These are phyloP conservation scores for Ardeotis arabs DNA, from an alignment of 2,113 vertebrate genomes.

Conservation along the genomic window DNA sequence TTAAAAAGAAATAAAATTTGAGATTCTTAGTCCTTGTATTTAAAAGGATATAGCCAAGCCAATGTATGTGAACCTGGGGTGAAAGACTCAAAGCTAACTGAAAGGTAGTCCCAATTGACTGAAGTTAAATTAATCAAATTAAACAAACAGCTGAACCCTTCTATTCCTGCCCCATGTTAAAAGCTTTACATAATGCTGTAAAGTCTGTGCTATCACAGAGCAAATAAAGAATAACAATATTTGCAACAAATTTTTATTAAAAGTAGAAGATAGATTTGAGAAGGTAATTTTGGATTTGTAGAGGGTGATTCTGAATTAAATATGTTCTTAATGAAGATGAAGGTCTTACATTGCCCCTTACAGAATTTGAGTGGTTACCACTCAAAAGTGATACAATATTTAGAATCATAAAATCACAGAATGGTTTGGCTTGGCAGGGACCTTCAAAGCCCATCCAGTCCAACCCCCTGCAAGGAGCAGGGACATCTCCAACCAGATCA, in stretches of 20 bases:
- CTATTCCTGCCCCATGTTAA: not conserved
- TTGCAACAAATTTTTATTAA: not conserved
- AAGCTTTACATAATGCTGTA: not conserved
- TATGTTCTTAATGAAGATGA: not conserved
- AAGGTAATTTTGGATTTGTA: not conserved
- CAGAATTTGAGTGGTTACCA: not conserved
- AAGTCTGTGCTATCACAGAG: not conserved
- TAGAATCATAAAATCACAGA: too few relatives aligned
- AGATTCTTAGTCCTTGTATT: not conserved
- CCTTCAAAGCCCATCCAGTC: too few relatives aligned
- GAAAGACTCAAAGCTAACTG: not conserved
- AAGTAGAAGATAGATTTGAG: not conserved
- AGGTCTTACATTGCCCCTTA: not conserved
- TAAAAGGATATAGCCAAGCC: not conserved
- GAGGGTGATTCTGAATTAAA: not conserved
- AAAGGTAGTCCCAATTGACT: not conserved
- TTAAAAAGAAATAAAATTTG: not conserved
- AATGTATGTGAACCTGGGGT: not conserved
- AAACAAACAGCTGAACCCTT: not conserved
- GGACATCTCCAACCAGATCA: too few relatives aligned
- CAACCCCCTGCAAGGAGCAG: too few relatives aligned
- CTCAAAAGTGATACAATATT: not conserved
- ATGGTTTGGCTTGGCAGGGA: too few relatives aligned
- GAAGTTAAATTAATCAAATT: not conserved
- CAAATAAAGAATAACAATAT: not conserved